A percentile compares a stretch with the other conserved stretches of the same genome.
phyloP scores from a whole-genome alignment of 2,113 vertebrate species.

The Lepidothrix coronata region DNA sequence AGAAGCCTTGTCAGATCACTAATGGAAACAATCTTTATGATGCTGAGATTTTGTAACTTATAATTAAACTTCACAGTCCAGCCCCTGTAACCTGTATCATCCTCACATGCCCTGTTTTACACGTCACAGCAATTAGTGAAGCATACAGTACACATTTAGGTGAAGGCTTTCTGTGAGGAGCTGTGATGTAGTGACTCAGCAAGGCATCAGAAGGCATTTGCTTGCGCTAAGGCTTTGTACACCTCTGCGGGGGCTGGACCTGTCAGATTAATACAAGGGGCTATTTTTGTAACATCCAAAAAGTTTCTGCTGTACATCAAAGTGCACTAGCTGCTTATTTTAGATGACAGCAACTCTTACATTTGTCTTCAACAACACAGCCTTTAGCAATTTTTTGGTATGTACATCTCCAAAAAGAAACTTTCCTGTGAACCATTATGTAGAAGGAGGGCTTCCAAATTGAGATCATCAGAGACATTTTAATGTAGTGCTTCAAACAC shows the following conservation, averaged over 20 bases:
- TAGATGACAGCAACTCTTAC: neutral
- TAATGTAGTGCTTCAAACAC: neutral
- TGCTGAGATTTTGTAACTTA: neutral
- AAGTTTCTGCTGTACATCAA: conserved; percentile 4
- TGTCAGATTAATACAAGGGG: neutral
- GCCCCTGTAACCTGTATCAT: neutral
- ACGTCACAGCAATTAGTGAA: conserved; percentile 10
- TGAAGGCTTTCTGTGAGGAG: neutral
- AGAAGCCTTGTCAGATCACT: neutral
- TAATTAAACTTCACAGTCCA: conserved; percentile 7
- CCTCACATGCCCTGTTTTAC: neutral
- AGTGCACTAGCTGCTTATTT: conserved; percentile 31
- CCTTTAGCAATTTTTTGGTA: conserved; percentile 7
- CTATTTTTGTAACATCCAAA: conserved; percentile 34
- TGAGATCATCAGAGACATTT: conserved; percentile 7
- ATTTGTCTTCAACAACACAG: conserved; percentile 23
- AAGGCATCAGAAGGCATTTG: conserved; percentile 11
- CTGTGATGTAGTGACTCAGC: conserved; percentile 45
- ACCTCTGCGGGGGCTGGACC: neutral
- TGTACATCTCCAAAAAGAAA: neutral
- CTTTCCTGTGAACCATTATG: neutral
- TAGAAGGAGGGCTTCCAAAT: neutral
- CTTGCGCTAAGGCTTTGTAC: neutral
- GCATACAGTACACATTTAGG: neutral
- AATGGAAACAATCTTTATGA: conserved; percentile 1